Percentiles rank a stretch among this genome's conserved stretches.
Evolutionary conservation across 2,888 invertebrate species (phyloP).

Genomic region (Xestia rhomboidea): DNA sequence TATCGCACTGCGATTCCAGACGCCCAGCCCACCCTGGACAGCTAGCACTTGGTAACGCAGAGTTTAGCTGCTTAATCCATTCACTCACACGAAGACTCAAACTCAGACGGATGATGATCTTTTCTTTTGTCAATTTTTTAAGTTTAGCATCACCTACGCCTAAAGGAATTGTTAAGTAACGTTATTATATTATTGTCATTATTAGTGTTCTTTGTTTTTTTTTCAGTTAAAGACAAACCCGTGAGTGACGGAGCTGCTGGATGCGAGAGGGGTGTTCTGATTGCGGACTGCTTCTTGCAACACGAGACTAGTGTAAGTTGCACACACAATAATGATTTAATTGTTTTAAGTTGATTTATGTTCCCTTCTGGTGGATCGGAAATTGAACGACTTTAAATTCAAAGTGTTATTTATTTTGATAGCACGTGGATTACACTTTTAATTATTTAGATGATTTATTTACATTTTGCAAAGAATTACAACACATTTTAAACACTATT

Average conservation of each 20-base stretch:
- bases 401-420: background rate
- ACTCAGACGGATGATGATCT: no score
- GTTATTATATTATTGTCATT: no score
- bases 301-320: constrained; percentile 17
- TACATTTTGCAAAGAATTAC: background rate
- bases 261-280: constrained; percentile 14
- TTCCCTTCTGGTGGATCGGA: background rate
- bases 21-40: no score
- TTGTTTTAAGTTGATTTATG: background rate
- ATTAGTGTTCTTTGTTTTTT: background rate
- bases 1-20: no score
- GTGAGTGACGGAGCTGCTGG: constrained; percentile 19
- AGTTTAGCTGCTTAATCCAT: no score
- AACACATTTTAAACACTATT: background rate
- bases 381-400: background rate
- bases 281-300: constrained; percentile 12
- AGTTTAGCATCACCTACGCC: background rate
- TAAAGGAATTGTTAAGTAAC: no score
- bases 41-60: no score
- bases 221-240: constrained; percentile 19
- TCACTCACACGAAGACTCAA: no score
- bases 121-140: no score
- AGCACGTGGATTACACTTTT: background rate
- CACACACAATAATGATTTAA: no score
- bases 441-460: background rate